Base-by-base conservation (phyloP, 2,797 vertebrate genomes). In the Parambassis ranga region DNA sequence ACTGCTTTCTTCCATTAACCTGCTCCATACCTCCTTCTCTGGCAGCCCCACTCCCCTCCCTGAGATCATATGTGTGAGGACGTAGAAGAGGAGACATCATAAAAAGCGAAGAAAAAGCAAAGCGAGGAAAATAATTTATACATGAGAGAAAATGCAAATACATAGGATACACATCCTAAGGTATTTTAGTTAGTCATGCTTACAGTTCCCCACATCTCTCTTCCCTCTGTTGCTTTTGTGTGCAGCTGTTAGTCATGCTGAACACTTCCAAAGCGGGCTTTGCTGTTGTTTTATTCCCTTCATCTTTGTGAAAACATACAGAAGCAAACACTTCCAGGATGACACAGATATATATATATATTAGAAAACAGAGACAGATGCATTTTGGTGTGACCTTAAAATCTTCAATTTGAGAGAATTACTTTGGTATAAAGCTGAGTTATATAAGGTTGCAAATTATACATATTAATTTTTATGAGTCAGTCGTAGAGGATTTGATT, bases 121-220 rank as follows among this genome's bases (percentile, higher is more conserved):
- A 1, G 15, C 16, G 3, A 28, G 14, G 6, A 38, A 27, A 24
- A 47, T 23, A 65, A 59, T 65, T 75, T 48, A 42, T 52, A 59
- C 27, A 77, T 64, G 47, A 79, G 55, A 56, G 41, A 31, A 76
- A 77, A 77, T 55, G 46, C 64, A 74, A 75, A 82, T 68, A 50
- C 44, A 64, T 35, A 67, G 53, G 60, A 71, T 36, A 26, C 32
- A 41, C 33, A 59, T 47, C 52, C 66, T 10, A 3, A 65, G 66
- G 58, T 57, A 52, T 42, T 59, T n/a, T 22, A 55, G 49, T 67
- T 61, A 74, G 33, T 71, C 53, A 65, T 28, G 65, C 39, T 62
- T 59, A 24, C 65, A 65, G 33, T 26, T 23, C 27, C 18, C 42
- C 47, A 7, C 44, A 23, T 26, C 59, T 37, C n/a, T 43, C 11